Evolutionary conservation across 2,797 vertebrate species (phyloP).

Genomic region (Momotus momota): DNA sequence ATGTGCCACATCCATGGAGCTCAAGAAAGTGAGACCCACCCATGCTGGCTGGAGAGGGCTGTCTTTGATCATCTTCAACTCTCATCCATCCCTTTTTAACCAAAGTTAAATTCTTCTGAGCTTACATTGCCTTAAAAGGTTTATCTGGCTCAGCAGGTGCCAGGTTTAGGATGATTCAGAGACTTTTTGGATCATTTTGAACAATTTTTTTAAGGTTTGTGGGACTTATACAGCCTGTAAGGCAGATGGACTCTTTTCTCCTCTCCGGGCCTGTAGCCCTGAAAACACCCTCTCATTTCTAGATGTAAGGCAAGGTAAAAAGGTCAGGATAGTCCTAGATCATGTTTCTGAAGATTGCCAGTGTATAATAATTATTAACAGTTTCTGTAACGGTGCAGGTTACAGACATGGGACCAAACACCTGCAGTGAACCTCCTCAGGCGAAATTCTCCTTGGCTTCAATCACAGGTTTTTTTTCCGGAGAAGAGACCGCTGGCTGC

Average conservation of each 20-base stretch:
- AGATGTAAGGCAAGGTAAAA: not conserved
- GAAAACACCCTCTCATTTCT: not conserved
- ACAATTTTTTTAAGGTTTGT: not conserved
- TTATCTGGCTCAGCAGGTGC: not conserved
- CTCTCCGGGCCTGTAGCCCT: not conserved
- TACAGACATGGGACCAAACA: not conserved
- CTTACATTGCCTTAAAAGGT: not conserved
- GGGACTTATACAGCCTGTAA: not conserved
- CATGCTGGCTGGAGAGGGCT: fast-evolving
- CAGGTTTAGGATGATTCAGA: not conserved
- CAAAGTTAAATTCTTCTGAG: not conserved
- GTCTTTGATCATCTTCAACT: not conserved
- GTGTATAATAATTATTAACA: not conserved
- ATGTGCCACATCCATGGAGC: not conserved
- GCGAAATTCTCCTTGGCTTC: not conserved
- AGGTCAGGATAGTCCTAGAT: not conserved
- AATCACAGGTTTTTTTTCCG: not conserved
- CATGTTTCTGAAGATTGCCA: not conserved
- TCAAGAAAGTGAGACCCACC: not conserved
- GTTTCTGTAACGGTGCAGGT: not conserved
- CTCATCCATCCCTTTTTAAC: not conserved
- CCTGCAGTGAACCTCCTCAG: slow-evolving; percentile 32
- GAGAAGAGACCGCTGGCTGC: slow-evolving; percentile 20
- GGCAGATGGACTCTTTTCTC: not conserved
- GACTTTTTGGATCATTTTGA: not conserved